Evolutionary conservation across 37 sponge, comb jelly and placozoan genomes (phyloP).

Genomic region (Theonella swinhoei): DNA sequence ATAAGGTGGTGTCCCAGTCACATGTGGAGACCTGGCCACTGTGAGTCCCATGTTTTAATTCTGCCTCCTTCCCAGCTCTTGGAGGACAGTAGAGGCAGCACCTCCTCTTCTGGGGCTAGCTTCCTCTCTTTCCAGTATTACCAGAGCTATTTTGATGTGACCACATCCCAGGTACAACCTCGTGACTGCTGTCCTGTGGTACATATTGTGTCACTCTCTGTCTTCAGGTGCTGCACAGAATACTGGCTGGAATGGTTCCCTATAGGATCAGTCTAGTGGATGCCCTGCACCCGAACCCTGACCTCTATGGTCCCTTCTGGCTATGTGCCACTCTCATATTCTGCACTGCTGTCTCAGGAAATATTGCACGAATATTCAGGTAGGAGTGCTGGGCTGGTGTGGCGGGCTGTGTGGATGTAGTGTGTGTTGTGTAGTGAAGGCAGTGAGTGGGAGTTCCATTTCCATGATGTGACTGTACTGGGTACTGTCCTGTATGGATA

Average conservation of each 20-base stretch:
- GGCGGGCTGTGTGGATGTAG: not conserved
- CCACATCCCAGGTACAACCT: constrained; percentile 62
- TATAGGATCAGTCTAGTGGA: constrained; percentile 41
- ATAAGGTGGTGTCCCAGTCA: not conserved
- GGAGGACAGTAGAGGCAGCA: not conserved
- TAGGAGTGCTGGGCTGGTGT: too few relatives aligned
- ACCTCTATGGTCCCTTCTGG: constrained; percentile 91
- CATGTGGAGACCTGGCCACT: not conserved
- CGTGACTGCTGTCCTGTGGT: not conserved
- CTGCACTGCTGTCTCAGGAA: constrained; percentile 79
- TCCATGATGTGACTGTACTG: constrained; percentile 56
- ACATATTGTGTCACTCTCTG: constrained; percentile 8
- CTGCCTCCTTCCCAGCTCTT: too few relatives aligned
- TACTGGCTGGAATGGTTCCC: constrained; percentile 70
- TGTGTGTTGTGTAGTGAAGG: not conserved
- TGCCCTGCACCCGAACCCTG: constrained; percentile 50
- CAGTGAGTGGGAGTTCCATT: constrained; percentile 61
- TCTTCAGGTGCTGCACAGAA: constrained; percentile 55
- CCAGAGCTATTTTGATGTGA: constrained; percentile 83
- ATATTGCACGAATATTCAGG: constrained; percentile 66
- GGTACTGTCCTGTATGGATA: constrained; percentile 47
- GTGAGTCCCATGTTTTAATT: too few relatives aligned
- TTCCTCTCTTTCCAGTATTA: constrained; percentile 76
- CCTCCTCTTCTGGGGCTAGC: constrained; percentile 27
- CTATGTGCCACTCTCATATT: constrained; percentile 84